Base-by-base conservation (phyloP, 2,888 invertebrate species). In the Carcina quercana region DNA sequence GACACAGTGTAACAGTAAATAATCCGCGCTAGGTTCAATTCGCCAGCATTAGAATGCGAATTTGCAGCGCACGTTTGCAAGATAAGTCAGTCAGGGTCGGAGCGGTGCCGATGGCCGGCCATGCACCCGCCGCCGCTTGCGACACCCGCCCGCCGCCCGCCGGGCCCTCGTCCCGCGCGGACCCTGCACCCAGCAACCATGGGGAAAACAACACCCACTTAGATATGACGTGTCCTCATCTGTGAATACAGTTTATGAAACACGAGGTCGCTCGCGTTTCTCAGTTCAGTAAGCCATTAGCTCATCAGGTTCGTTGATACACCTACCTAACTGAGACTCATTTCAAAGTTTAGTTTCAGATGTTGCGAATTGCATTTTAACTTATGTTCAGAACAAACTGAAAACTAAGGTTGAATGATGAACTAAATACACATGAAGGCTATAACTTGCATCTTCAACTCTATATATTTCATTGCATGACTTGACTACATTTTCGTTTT, bases 81-180 rank as follows among this genome's bases (percentile, higher is more conserved):
- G 79, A 76, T 80, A 83, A 82, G 82, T 83, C 75, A 82, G 83
- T 83, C 83, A 83, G 82, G 82, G 83, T 82, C 82, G 82, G 53
- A 57, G 68, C 73, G 75, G 80, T 76, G 82, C 82, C 80, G 82
- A 79, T 68, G 82, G 68, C 79, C 82, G 82, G 78, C 83, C 83
- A 58, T 82, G 82, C 79, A 79, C 82, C 76, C 79, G 75, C 54
- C 54, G 50, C 50, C 50, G 67, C 20, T 71, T 72, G 66, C 73
- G 72, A 69, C 75, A 67, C 64, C 53, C 43, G 48, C 53, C 55
- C 56, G 54, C 52, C 40, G 53, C 32, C 42, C 47, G 42, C 37
- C 35, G 47, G 32, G 42, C 41, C 45, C 49, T 49, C 21, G 34
- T 27, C 43, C 45, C 43, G 22, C 35, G 31, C 50, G 41, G 29